Percentiles rank a stretch among this genome's conserved stretches.
Conservation (phyloP, 2,797 vertebrate species). For the Podarcis lilfordi region DNA sequence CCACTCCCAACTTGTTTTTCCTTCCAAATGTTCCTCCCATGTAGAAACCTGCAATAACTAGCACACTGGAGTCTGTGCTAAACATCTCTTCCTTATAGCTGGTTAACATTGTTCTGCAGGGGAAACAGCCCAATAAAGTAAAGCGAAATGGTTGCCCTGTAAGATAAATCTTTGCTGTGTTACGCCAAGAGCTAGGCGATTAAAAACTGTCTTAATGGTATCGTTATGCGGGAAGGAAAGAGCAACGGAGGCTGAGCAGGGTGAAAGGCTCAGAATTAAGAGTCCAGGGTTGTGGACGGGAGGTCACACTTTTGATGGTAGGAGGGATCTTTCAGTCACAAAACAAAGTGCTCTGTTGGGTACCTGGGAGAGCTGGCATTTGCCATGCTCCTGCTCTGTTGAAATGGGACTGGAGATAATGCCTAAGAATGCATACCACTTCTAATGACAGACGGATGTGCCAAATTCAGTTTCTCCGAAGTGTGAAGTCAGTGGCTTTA, state of each 20-base stretch:
- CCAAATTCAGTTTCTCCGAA: too few species aligned
- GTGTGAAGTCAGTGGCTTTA: too few species aligned
- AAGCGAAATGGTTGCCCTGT: too few species aligned
- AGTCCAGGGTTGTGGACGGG: neutral
- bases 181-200: neutral
- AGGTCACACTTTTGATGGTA: conserved; percentile 65
- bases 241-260: neutral
- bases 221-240: neutral
- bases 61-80: too few species aligned
- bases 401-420: conserved; percentile 67
- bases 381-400: conserved; percentile 76
- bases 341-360: conserved; percentile 83
- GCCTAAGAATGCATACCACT: too few species aligned
- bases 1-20: too few species aligned
- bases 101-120: too few species aligned
- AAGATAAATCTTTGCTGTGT: neutral
- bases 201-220: neutral
- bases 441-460: too few species aligned
- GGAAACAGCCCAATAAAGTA: too few species aligned
- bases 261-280: neutral
- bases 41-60: too few species aligned
- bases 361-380: conserved; percentile 84
- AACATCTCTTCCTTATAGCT: too few species aligned
- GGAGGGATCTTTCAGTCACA: conserved; percentile 87
- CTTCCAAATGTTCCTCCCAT: too few species aligned